Evolutionary conservation across 2,888 invertebrate genomes (phyloP), one percentile per base, ranked within the genome.

Genomic region (Acrocera orbiculus): DNA sequence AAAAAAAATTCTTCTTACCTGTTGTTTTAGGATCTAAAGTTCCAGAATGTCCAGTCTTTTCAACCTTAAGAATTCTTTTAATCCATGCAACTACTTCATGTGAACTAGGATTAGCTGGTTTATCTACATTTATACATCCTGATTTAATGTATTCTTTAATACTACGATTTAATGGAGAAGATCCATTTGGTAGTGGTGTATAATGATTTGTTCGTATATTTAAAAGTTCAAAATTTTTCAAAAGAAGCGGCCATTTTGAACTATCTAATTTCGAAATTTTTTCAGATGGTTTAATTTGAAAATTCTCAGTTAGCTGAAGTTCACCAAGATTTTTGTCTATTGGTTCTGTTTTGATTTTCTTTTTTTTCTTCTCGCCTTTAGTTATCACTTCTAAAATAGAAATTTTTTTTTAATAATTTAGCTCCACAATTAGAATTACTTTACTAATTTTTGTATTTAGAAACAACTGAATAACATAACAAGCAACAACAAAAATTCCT

Each of bases 11-110:
- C 9, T 16, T 24, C 47, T 48, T 51, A 70, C 73, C 73, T 44
- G 82, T 77, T 15, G 73, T 79, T 67, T 98, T 96, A 3, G 96
- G 96, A 68, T 98, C 98, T n/a, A 98, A 65, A 0, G 98, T 98
- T 31, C 98, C 98, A 0, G 93, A 92, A 59, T 99, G 98, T 0
- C 93, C 98, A 2, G 98, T 99, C 62, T 98, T 99, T 34, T 96
- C 89, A 0, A 93, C 92, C 55, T 87, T 81, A 10, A 98, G 64
- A 46, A 98, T 98, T 34, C 87, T 69, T 61, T 99, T 99, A 36
- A 99, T 83, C 98, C 98, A 99, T 1, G 98, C 90, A 1, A 99
- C 98, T 5, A 96, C 92, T 64, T 99, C 98, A 60, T 99, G 98
- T 2, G 95, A 95, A 42, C 95, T 96, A 1, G 98, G 98, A 63